phyloP scores from a whole-genome alignment of 2,113 vertebrate species.

The Benitochromis conjunctus region DNA sequence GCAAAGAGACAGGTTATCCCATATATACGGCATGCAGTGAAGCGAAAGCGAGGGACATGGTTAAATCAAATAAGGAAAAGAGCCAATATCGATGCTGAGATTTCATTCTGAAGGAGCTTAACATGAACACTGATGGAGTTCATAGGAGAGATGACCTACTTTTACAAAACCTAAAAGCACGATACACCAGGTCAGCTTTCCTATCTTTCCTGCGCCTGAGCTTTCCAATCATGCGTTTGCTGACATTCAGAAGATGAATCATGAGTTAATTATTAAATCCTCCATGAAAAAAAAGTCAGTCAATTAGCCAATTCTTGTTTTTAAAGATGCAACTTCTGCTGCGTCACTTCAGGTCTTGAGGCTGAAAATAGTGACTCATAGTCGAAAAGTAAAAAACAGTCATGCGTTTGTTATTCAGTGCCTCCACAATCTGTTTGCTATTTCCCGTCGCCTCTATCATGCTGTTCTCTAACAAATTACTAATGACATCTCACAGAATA shows the following conservation, averaged over 20 bases:
- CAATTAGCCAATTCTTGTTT: background rate
- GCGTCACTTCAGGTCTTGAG: background rate
- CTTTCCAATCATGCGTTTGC: background rate
- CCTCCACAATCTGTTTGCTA: background rate
- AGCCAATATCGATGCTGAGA: background rate
- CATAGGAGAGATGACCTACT: slow-evolving; percentile 49
- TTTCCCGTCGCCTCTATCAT: background rate
- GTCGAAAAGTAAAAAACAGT: background rate
- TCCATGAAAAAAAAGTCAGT: background rate
- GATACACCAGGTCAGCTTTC: slow-evolving; percentile 11
- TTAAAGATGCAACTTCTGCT: background rate
- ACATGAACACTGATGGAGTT: slow-evolving; percentile 22
- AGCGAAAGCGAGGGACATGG: background rate
- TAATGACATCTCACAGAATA: background rate
- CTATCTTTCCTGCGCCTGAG: background rate
- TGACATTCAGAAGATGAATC: background rate
- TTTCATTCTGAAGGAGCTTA: slow-evolving; percentile 15
- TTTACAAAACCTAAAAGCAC: slow-evolving; percentile 11
- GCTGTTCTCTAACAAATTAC: background rate
- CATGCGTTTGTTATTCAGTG: background rate
- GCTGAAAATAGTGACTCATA: background rate
- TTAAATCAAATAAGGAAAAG: background rate
- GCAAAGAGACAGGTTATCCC: background rate
- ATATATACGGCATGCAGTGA: background rate
- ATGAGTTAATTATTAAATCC: background rate